A percentile compares a stretch with the other conserved stretches of the same genome.
Evolutionary conservation across 2,797 vertebrate genomes (phyloP).

Genomic region (Acanthopagrus latus): DNA sequence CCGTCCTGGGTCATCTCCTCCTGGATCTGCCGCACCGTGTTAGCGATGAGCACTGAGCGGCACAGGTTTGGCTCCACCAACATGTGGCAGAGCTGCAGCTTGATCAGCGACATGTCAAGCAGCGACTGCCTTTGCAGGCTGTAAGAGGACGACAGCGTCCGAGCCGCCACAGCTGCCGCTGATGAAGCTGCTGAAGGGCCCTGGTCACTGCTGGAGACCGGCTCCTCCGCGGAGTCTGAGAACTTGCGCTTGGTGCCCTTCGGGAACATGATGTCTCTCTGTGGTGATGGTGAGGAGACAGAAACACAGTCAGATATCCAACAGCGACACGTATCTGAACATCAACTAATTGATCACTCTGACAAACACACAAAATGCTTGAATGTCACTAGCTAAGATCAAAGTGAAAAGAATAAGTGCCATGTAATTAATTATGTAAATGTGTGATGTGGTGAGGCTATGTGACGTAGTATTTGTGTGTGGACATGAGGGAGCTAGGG

Average conservation of each 20-base stretch:
- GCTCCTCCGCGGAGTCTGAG: conserved; percentile 88
- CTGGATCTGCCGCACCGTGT: conserved; percentile 98
- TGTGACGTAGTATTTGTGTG: conserved; percentile 66
- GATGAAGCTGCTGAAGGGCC: conserved; percentile 83
- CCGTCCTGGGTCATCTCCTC: conserved; percentile 98
- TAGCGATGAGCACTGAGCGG: conserved; percentile 97
- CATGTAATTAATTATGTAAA: conserved; percentile 64
- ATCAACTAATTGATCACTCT: conserved; percentile 58
- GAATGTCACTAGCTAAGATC: conserved; percentile 58
- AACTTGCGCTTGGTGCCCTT: conserved; percentile 97
- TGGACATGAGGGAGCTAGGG: conserved; percentile 60
- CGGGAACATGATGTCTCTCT: conserved; percentile 91
- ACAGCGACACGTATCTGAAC: conserved; percentile 15
- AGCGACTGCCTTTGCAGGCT: conserved; percentile 96
- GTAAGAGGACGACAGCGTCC: conserved; percentile 87
- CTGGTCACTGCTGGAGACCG: conserved; percentile 80
- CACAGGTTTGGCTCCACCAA: conserved; percentile 96
- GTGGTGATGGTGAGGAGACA: conserved; percentile 57
- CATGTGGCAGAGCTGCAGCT: conserved; percentile 99
- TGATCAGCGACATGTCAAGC: conserved; percentile 98
- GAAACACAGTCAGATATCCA: conserved; percentile 69
- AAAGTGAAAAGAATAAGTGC: conserved; percentile 58
- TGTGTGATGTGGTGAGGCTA: conserved; percentile 65
- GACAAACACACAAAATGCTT: conserved; percentile 66
- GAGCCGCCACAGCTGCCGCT: conserved; percentile 21